Conservation (phyloP, 2,888 invertebrate genomes). For the Malacosoma neustria region DNA sequence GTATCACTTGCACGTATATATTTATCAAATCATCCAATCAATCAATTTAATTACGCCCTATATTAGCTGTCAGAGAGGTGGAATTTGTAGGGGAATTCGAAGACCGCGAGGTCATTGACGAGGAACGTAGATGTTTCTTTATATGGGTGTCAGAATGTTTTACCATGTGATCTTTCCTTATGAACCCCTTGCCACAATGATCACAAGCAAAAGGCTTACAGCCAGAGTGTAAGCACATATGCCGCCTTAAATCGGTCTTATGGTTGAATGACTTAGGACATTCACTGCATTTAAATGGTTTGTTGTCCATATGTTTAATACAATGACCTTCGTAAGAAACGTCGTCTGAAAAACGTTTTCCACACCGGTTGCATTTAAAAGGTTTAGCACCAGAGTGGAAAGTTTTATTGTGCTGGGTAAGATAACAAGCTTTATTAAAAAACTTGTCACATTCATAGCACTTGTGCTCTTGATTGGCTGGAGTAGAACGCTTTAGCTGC, state of each 20-base stretch:
- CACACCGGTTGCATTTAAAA: conserved; percentile 88
- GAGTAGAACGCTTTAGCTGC: conserved; percentile 42
- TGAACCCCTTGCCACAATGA: conserved; percentile 90
- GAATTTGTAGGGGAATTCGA: conserved; percentile 25
- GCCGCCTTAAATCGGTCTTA: conserved; percentile 90
- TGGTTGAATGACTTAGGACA: conserved; percentile 94
- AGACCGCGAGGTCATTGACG: conserved; percentile 31
- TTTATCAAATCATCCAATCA: not conserved
- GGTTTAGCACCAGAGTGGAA: conserved; percentile 92
- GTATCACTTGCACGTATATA: not conserved
- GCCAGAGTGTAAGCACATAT: conserved; percentile 91
- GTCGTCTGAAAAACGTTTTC: conserved; percentile 86
- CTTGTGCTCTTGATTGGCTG: conserved; percentile 66
- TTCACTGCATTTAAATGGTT: conserved; percentile 88
- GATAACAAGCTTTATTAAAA: conserved; percentile 90
- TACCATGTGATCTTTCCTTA: conserved; percentile 92
- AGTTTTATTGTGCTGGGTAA: conserved; percentile 93
- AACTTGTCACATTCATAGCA: conserved; percentile 89
- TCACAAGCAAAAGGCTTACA: conserved; percentile 88
- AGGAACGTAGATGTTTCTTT: conserved; percentile 67
- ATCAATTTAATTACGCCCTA: not conserved
- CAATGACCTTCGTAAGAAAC: conserved; percentile 82
- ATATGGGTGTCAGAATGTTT: conserved; percentile 89
- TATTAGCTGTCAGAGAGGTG: conserved; percentile 9
- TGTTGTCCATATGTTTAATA: conserved; percentile 85